A percentile compares a stretch with the other conserved stretches of the same genome.
Evolutionary conservation across 2,797 vertebrate species (phyloP).

Genomic region (Myiotriccus ornatus): DNA sequence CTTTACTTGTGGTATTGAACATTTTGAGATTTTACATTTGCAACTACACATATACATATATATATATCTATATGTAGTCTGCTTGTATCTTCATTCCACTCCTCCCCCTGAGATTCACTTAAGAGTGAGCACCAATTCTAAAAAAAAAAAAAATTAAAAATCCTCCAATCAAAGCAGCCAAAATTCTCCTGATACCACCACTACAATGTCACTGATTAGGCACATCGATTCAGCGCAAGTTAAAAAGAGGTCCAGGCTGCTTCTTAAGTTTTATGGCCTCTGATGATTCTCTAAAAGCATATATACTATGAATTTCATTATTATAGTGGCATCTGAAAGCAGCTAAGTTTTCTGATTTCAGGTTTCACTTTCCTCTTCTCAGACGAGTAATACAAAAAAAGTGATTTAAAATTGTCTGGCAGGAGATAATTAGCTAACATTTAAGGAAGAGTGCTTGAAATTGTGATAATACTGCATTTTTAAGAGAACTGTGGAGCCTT

Average conservation of each 20-base stretch:
- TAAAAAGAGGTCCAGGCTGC: not conserved
- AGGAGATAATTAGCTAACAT: slow-evolving; percentile 42
- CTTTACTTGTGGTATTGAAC: not conserved
- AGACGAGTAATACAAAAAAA: not conserved
- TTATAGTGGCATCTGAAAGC: not conserved
- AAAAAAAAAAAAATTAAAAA: not conserved
- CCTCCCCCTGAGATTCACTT: not conserved
- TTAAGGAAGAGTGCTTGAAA: slow-evolving; percentile 46
- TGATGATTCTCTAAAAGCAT: not conserved
- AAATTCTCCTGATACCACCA: not conserved
- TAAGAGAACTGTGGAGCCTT: slow-evolving; percentile 51
- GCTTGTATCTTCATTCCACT: not conserved
- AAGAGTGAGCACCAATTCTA: not conserved
- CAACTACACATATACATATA: not conserved
- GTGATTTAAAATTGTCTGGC: not conserved
- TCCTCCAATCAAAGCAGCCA: not conserved
- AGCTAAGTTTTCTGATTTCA: not conserved
- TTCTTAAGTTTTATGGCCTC: not conserved
- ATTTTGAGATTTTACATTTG: not conserved
- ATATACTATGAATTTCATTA: not conserved
- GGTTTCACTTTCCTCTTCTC: not conserved
- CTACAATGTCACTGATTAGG: not conserved
- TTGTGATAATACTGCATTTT: slow-evolving; percentile 50
- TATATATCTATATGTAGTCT: not conserved
- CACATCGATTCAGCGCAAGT: not conserved